Evolutionary conservation across 1,140 invertebrate genomes (phyloP).

Genomic region (Trichomalopsis sarcophagae): DNA sequence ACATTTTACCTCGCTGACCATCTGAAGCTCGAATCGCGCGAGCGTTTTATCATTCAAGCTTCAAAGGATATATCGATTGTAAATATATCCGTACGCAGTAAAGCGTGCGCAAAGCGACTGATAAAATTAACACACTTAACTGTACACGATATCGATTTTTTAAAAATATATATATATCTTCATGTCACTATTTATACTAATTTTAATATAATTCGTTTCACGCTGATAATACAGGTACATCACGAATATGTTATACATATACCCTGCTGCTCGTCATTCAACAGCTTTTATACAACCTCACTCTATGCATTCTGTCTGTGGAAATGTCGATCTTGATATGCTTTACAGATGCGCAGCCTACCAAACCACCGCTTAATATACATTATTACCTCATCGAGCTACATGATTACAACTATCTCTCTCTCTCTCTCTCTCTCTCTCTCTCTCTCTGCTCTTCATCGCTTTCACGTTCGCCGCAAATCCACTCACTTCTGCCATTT

Average conservation of each 20-base stretch:
- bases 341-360: constrained; percentile 18
- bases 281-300: background rate
- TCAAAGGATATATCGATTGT: background rate
- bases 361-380: background rate
- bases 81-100: background rate
- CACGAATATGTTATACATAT: background rate
- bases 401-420: background rate
- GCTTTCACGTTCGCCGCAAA: background rate
- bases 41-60: background rate
- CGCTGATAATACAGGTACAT: background rate
- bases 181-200: background rate
- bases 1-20: background rate
- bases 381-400: background rate
- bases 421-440: background rate
- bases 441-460: background rate
- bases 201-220: background rate
- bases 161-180: background rate
- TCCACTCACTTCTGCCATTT: background rate
- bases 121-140: background rate
- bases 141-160: background rate
- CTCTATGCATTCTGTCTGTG: background rate
- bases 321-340: background rate
- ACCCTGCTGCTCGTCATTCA: constrained; percentile 11
- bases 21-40: background rate
- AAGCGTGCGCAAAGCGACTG: background rate